Conservation (phyloP, 2,888 invertebrate genomes). For the Hymenopus coronatus region DNA sequence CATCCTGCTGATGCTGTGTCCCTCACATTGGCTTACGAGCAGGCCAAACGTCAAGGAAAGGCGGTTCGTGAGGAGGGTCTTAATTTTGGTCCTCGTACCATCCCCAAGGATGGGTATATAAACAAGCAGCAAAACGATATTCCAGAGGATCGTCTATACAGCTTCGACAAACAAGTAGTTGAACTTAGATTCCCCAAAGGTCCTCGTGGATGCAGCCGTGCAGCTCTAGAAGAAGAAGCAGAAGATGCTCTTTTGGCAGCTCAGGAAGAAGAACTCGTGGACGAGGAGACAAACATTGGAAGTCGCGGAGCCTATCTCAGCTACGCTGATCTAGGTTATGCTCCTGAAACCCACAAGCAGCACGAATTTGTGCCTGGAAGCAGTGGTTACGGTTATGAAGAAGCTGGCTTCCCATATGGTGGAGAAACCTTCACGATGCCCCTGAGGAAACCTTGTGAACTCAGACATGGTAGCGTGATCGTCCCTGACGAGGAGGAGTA, state of each 20-base stretch:
- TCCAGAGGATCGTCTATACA: conserved; percentile 2
- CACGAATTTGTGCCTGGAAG: neutral
- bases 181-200: neutral
- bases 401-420: neutral
- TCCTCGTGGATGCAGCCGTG: neutral
- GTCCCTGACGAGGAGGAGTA: neutral
- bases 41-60: neutral
- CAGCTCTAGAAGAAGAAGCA: neutral
- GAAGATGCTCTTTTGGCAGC: conserved; percentile 1
- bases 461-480: neutral
- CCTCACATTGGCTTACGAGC: conserved; percentile 23
- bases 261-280: conserved; percentile 4
- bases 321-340: conserved; percentile 19
- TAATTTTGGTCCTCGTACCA: conserved; percentile 16
- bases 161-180: conserved; percentile 9
- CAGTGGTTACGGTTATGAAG: neutral
- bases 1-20: conserved; percentile 25
- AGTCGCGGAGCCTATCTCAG: neutral
- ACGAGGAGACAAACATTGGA: neutral
- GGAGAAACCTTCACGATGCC: neutral
- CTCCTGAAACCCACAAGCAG: neutral
- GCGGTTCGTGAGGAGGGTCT: conserved; percentile 23
- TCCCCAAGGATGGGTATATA: conserved; percentile 14
- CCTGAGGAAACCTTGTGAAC: neutral
- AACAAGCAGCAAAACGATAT: neutral